phyloP scores from a whole-genome alignment of 2,113 vertebrate genomes.

The Mastomys coucha region DNA sequence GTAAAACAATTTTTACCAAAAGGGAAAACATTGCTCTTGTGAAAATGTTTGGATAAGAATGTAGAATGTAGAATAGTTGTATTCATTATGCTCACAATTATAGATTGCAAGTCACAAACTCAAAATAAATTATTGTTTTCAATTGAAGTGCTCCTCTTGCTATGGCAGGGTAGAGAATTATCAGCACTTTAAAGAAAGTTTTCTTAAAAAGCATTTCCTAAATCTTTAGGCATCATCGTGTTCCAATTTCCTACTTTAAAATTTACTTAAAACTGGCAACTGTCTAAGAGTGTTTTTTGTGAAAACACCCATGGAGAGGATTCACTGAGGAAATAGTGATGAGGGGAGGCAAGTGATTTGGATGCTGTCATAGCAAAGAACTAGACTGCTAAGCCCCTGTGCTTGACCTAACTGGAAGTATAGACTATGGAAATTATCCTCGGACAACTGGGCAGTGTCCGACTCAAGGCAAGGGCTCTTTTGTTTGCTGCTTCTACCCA shows the following conservation, averaged over 20 bases:
- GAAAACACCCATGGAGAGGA: not conserved
- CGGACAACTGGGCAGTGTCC: not conserved
- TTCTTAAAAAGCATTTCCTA: not conserved
- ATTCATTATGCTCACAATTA: not conserved
- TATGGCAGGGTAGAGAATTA: not conserved
- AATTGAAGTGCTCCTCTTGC: not conserved
- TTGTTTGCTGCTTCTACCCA: not conserved
- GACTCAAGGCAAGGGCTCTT: not conserved
- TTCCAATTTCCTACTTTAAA: conserved; percentile 24
- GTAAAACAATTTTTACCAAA: not conserved
- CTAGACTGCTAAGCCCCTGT: not conserved
- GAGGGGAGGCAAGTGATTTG: not conserved
- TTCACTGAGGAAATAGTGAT: not conserved
- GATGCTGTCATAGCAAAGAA: not conserved
- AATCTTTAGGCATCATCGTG: not conserved
- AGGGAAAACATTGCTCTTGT: not conserved
- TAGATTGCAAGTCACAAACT: not conserved
- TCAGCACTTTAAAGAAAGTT: not conserved
- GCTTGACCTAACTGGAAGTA: not conserved
- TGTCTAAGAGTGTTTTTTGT: not conserved
- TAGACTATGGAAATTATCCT: not conserved
- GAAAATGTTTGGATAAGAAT: conserved; percentile 2
- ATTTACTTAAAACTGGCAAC: not conserved
- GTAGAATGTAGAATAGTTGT: not conserved
- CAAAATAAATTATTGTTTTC: not conserved